phyloP scores from a whole-genome alignment of 2,113 vertebrate species.

The Columba livia region DNA sequence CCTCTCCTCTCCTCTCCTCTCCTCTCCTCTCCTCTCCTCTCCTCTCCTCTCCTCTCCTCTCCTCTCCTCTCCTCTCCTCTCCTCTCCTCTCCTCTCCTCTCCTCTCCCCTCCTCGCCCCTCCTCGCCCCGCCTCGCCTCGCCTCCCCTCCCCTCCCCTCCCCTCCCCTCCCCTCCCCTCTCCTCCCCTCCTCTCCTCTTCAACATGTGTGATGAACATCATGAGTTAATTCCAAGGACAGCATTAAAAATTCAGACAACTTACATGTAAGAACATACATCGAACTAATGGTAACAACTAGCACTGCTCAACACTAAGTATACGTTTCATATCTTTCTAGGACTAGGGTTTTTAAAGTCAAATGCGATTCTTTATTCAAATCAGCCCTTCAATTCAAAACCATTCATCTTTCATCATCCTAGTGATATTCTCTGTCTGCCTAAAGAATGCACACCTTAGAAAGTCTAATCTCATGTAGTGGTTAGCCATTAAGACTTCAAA shows the following conservation, averaged over 20 bases:
- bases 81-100: too few species aligned
- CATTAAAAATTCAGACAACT: background rate
- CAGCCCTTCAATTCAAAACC: background rate
- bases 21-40: too few species aligned
- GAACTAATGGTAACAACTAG: background rate
- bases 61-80: too few species aligned
- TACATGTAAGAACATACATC: background rate
- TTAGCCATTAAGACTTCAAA: background rate
- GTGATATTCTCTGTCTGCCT: background rate
- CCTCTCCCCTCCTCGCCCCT: too few species aligned
- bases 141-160: too few species aligned
- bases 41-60: too few species aligned
- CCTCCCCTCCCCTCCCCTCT: background rate
- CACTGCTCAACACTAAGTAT: background rate
- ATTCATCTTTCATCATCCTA: background rate
- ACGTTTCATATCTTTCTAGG: background rate
- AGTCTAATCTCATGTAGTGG: background rate
- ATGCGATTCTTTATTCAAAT: background rate
- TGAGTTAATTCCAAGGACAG: background rate
- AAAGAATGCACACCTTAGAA: background rate
- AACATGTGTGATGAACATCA: background rate
- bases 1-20: too few species aligned
- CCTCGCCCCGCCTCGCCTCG: too few species aligned
- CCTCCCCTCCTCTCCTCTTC: background rate
- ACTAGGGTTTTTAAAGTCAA: background rate